Base-by-base conservation (phyloP, 2,888 invertebrate species). In the Torymus tubicola region DNA sequence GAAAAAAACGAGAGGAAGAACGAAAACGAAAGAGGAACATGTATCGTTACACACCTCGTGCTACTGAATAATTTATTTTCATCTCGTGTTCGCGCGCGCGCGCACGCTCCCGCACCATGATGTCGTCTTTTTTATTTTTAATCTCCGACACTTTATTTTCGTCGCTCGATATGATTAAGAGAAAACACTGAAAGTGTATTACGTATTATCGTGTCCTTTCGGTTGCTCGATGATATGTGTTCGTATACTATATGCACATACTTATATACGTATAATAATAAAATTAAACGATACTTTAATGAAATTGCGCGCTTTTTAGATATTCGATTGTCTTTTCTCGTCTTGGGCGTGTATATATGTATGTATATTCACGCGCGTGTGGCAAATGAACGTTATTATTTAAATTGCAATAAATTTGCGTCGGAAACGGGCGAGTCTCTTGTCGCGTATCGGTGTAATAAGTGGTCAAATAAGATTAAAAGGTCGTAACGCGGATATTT, bases 41-140 rank as follows among this genome's bases (percentile, higher is more conserved):
- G 57, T 57, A 50, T 21, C 24, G 64, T 70, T 31, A 31, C 3
- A 31, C 71, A 58, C 58, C 65, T 71, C 24, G 16, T 67, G 65
- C 69, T 50, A 58, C 50, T 74, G 73, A 74, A 79, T 79, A 74
- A 74, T 79, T 68, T 65, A 79, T 79, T 24, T 71, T 52, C 58
- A 50, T 64, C 52, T 5, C 18, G 63, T 0, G 57, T 21, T 13
- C 21, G 21, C 53, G 5, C 31, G 8, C 31, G n/a, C 31, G 31
- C 31, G 31, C 3, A 31, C 3, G 31, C 31, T 2, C 31, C 2
- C 4, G 31, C 31, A n/a, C n/a, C n/a, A n/a, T n/a, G n/a, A n/a
- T n/a, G n/a, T 4, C 31, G 31, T 31, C 31, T 3, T 2, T 8
- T 65, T 58, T 67, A 60, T 67, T 75, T 67, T 65, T 65, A 21